Evolutionary conservation across 2,888 invertebrate species (phyloP), one percentile per base, ranked within the genome.

Genomic region (Pollenia griseotomentosa): DNA sequence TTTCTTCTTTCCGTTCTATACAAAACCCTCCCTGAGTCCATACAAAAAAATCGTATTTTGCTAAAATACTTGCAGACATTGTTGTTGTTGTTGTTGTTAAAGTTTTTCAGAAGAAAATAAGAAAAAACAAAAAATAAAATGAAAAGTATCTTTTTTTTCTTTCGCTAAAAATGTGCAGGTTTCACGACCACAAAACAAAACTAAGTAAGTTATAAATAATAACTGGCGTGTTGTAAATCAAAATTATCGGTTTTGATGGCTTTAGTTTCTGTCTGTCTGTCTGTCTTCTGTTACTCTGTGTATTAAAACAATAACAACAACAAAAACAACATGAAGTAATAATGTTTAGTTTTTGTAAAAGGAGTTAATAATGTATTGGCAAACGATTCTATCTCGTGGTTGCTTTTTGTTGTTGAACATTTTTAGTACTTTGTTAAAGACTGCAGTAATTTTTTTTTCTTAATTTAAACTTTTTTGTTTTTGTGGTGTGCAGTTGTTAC

Each of bases 131-230:
- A 11, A 40, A n/a, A 55, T 46, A 55, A 70, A 71, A 48, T 61
- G 33, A 33, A 33, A 33, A 33, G 33, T 33, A 33, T 33, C 33
- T 5, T 44, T 61, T 51, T 75, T 75, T 80, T 79, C 55, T 63
- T 63, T 85, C 74, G 40, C 7, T 53, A 19, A 66, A 81, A 84
- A 75, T 78, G 77, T 78, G 68, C 84, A 84, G 84, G 82, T 85
- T 87, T 81, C 83, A 85, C 78, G 87, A 85, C 87, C 85, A 75
- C 88, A 81, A 83, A 79, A 66, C 42, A 68, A 68, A 77, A 83
- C 87, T 88, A 93, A 93, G 91, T 93, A 93, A 93, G 93, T 93
- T 93, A 93, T 93, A 93, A 93, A 93, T 93, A 93, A 93, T 93
- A 93, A 93, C 93, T 92, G 93, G 91, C 92, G 91, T 92, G 92